Percentiles rank a stretch among this genome's conserved stretches.
phyloP scores from a whole-genome alignment of 2,797 vertebrate species.

The Chaetophractus vellerosus region DNA sequence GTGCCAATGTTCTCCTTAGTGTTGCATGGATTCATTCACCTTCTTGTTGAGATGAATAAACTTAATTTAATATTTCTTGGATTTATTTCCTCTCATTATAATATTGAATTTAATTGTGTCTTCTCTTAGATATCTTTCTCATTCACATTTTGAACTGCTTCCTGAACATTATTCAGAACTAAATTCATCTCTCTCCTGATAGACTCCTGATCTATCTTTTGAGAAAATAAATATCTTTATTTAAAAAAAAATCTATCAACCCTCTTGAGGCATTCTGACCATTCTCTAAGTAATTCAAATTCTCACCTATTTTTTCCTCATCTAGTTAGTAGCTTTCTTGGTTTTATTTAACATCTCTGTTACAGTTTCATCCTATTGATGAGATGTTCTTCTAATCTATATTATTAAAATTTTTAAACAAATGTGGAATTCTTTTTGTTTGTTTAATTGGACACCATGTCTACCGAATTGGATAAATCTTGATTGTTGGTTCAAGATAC shows the following conservation, averaged over 20 bases:
- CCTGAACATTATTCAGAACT: not conserved
- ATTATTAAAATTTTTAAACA: constrained; percentile 15
- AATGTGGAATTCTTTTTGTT: not conserved
- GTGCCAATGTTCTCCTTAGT: not conserved
- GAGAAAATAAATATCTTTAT: not conserved
- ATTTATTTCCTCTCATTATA: not conserved
- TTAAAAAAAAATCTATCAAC: not conserved
- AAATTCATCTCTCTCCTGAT: not conserved
- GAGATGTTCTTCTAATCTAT: not conserved
- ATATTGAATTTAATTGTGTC: not conserved
- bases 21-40: not conserved
- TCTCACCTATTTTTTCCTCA: not conserved
- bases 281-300: not conserved
- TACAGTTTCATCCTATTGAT: not conserved
- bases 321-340: constrained; percentile 46
- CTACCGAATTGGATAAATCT: not conserved
- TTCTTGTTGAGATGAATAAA: not conserved
- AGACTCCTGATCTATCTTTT: not conserved
- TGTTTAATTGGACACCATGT: not conserved
- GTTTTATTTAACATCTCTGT: not conserved
- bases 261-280: not conserved
- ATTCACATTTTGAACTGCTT: not conserved
- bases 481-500: not conserved
- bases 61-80: not conserved
- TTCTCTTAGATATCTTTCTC: not conserved